phyloP scores from a whole-genome alignment of 2,797 vertebrate species.

The Ispidina picta region DNA sequence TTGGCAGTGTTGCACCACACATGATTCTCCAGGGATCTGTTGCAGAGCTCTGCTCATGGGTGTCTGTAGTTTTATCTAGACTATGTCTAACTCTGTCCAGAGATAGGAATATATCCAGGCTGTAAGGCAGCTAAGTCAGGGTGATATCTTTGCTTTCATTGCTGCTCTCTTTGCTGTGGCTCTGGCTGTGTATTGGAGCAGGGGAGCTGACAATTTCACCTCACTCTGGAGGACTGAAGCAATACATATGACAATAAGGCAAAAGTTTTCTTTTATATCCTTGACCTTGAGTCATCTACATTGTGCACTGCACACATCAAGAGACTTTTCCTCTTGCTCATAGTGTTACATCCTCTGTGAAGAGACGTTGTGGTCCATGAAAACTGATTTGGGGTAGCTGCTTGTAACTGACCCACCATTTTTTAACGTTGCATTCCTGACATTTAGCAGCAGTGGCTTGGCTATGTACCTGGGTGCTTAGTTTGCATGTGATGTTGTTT shows the following conservation, averaged over 20 bases:
- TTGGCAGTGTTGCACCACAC: accelerated
- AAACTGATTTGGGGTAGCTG: not conserved
- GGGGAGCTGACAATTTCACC: not conserved
- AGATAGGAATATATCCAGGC: not conserved
- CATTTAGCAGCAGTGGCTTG: not conserved
- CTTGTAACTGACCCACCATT: not conserved
- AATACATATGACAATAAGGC: not conserved
- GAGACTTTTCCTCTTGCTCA: not conserved
- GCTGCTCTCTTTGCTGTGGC: not conserved
- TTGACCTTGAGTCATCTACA: not conserved
- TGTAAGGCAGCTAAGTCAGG: accelerated
- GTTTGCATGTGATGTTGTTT: not conserved
- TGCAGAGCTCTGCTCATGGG: not conserved
- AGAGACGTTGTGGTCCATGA: not conserved
- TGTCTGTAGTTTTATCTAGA: not conserved
- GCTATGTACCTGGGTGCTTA: not conserved
- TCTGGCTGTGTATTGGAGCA: not conserved
- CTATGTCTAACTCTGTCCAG: not conserved
- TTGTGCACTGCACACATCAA: not conserved
- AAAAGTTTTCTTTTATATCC: not conserved
- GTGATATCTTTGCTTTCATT: not conserved
- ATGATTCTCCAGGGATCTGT: not conserved
- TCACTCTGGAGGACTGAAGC: not conserved
- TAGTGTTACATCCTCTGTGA: not conserved
- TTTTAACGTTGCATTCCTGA: not conserved